Percentiles rank a stretch among this genome's conserved stretches.
Conservation (phyloP, 1,140 invertebrate species). For the Amyelois transitella region DNA sequence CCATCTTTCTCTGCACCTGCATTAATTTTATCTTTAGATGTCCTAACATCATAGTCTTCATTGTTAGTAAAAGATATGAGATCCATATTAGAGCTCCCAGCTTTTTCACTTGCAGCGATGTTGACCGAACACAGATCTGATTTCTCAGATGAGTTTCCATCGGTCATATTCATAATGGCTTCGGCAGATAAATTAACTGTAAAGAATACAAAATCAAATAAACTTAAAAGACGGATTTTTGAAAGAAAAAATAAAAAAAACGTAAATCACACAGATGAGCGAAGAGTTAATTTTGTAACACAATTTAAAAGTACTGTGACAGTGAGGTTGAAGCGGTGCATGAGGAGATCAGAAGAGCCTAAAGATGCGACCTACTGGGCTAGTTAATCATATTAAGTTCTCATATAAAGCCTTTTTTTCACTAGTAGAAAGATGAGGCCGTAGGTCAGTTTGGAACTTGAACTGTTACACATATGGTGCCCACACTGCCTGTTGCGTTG, state of each 20-base stretch:
- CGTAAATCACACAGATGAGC: not conserved
- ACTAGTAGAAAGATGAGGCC: too few species aligned
- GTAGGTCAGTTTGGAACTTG: too few species aligned
- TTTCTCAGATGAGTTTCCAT: constrained; percentile 5
- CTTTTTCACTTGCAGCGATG: not conserved
- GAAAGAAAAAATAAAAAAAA: constrained; percentile 1
- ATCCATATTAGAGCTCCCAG: not conserved
- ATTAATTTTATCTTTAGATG: not conserved
- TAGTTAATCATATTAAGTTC: too few species aligned
- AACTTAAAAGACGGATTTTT: not conserved
- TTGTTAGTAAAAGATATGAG: not conserved
- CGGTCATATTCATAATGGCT: constrained; percentile 44
- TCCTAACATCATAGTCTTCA: not conserved
- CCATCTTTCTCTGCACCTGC: not conserved
- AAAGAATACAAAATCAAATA: constrained; percentile 3
- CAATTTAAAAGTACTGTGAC: too few species aligned
- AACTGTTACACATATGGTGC: too few species aligned
- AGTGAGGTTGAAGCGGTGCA: too few species aligned
- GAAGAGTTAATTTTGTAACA: not conserved
- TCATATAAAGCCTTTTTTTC: too few species aligned
- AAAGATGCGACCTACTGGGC: too few species aligned
- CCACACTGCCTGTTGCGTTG: too few species aligned
- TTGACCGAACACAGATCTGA: not conserved
- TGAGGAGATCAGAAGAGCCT: too few species aligned
- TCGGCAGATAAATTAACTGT: constrained; percentile 45